Evolutionary conservation across 2,888 invertebrate genomes (phyloP), one percentile per base, ranked within the genome.

Genomic region (Horisme vitalbata): DNA sequence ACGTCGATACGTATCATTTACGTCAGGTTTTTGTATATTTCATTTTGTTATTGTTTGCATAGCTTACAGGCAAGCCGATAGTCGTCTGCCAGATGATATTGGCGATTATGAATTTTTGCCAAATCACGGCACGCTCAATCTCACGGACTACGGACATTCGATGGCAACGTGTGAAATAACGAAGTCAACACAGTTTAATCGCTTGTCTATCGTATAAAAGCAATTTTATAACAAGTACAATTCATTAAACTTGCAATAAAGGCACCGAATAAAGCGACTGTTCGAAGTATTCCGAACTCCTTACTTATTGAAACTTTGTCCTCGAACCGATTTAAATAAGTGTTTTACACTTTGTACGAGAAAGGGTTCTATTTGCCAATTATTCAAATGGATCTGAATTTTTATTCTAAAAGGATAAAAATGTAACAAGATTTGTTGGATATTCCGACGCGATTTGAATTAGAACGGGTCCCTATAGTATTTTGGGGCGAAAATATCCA

Each of bases 171-270:
- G 4, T 18, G 18, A 18, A n/a, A 5, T 6, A 18, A 18, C 18
- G 4, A 18, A 5, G 4, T 5, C 6, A 5, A 6, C 18, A 5
- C 6, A 6, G 3, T 28, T 13, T 28, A 32, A 41, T 47, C 14
- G 28, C 28, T 3, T 4, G 37, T 41, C 4, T 27, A 33, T 9
- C 21, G 15, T 13, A 3, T 9, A 1, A 9, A 4, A 10, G 12
- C 71, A 5, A 4, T 18, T 81, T 79, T 73, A 70, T 62, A 79
- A 78, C 76, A 75, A 82, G 72, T 73, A 68, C 75, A 74, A 78
- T 80, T 83, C 75, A 81, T 83, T 83, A 79, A 73, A 65, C 61
- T 71, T 62, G 65, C 69, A 73, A 75, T 79, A 73, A 75, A 79
- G 70, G 72, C 69, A 73, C 73, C 60, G 68, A 43, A 65, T 65